Percentiles rank a stretch among this genome's conserved stretches.
Conservation (phyloP, 2,888 invertebrate genomes). For the Drosophila meridionalis region DNA sequence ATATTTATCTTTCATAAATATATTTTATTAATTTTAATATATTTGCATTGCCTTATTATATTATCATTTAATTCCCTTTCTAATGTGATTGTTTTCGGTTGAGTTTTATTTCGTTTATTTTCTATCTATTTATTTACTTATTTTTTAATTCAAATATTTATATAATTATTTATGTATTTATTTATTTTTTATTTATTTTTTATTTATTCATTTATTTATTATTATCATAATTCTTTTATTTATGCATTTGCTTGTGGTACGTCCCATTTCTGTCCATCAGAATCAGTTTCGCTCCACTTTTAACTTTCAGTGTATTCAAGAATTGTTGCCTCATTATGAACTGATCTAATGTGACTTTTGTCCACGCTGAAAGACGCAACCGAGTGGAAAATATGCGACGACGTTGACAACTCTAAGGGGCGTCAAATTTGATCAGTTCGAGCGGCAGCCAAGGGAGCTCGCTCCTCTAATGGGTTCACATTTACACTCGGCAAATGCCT, state of each 20-base stretch:
- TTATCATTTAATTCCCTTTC: no score
- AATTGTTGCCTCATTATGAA: slow-evolving; percentile 55
- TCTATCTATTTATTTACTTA: no score
- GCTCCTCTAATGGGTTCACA: slow-evolving; percentile 68
- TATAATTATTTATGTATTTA: no score
- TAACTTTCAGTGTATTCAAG: slow-evolving; percentile 8
- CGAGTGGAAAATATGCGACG: slow-evolving; percentile 66
- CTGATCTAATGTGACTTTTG: slow-evolving; percentile 71
- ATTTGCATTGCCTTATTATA: no score
- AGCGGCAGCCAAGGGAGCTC: slow-evolving; percentile 14
- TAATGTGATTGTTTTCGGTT: no score
- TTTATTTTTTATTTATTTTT: no score
- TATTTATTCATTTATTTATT: no score
- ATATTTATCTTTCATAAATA: no score
- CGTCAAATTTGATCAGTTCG: slow-evolving; percentile 44
- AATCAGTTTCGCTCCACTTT: background rate
- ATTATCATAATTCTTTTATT: background rate
- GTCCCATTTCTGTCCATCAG: background rate
- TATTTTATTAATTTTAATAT: no score
- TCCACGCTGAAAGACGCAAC: slow-evolving; percentile 34
- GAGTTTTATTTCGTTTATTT: no score
- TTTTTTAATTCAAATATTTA: no score
- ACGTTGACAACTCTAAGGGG: slow-evolving; percentile 37
- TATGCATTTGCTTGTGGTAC: background rate
- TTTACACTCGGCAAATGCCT: slow-evolving; percentile 30